These are phyloP conservation scores for Latrodectus elegans DNA, from an alignment of 2,888 invertebrate genomes.

Conservation along the genomic window DNA sequence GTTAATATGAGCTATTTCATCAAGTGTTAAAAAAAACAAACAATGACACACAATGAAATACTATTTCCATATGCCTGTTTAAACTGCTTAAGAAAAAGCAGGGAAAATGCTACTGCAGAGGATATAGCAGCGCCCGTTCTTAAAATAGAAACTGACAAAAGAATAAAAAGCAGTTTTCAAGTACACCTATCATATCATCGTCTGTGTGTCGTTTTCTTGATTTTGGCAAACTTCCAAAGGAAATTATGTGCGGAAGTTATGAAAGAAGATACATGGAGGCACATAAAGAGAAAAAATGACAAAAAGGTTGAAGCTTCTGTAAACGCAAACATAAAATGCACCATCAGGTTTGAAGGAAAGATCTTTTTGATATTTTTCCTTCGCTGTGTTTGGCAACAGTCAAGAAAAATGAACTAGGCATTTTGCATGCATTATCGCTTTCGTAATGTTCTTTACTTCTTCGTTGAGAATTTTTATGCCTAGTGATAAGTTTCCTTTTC, in stretches of 20 bases:
- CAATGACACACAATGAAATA: too few relatives aligned
- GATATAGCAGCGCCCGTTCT: background rate
- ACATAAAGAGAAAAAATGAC: constrained; percentile 9
- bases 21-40: too few relatives aligned
- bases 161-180: constrained; percentile 25
- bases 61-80: too few relatives aligned
- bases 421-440: constrained; percentile 61
- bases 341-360: constrained; percentile 19
- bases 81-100: too few relatives aligned
- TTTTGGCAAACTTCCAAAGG: constrained; percentile 31
- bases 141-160: constrained; percentile 27
- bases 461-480: constrained; percentile 26
- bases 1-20: too few relatives aligned
- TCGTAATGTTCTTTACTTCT: constrained; percentile 24
- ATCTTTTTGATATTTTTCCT: constrained; percentile 14
- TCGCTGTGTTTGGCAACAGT: constrained; percentile 35
- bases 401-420: constrained; percentile 35
- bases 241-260: constrained; percentile 17
- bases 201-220: background rate
- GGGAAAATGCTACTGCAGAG: background rate
- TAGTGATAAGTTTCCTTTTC: constrained; percentile 40
- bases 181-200: background rate
- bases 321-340: constrained; percentile 37
- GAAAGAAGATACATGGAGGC: constrained; percentile 7
- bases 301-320: constrained; percentile 33